Percentiles rank a stretch among this genome's conserved stretches.
These are phyloP conservation scores for Tetramorium simillimum DNA, from an alignment of 1,140 invertebrate species.

Conservation along the genomic window DNA sequence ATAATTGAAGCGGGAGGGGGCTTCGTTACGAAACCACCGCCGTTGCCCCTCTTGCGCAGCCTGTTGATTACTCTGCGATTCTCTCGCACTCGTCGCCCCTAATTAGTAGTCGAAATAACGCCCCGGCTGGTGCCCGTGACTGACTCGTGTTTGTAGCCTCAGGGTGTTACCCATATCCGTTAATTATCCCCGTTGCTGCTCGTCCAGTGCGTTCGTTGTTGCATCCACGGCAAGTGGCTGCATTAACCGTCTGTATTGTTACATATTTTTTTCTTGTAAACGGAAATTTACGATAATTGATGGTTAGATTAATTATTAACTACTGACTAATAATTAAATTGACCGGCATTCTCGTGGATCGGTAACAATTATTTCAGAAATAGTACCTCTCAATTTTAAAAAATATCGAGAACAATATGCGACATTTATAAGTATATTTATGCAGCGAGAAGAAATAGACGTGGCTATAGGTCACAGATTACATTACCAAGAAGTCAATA, in stretches of 20 bases:
- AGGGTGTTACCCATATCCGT: constrained; percentile 33
- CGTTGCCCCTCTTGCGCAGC: constrained; percentile 36
- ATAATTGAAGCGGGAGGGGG: constrained; percentile 61
- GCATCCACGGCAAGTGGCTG: not conserved
- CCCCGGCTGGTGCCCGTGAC: constrained; percentile 21
- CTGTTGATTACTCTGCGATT: constrained; percentile 66
- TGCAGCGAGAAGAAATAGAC: not conserved
- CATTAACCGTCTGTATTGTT: not conserved
- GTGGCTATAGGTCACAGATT: not conserved
- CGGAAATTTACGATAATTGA: constrained; percentile 10
- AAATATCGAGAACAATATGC: not conserved
- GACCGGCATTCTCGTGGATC: not conserved
- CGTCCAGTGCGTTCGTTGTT: constrained; percentile 10
- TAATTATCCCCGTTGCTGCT: constrained; percentile 35
- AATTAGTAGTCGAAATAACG: constrained; percentile 66
- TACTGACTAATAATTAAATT: too few relatives aligned
- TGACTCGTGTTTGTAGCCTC: constrained; percentile 34
- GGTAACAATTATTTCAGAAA: not conserved
- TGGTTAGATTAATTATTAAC: constrained; percentile 25
- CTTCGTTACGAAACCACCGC: constrained; percentile 63
- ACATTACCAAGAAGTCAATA: not conserved
- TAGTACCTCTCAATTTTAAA: not conserved
- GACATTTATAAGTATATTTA: not conserved
- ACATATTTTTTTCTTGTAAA: not conserved
- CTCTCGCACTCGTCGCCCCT: constrained; percentile 53